Conservation (phyloP, 92 coral and sea anemone genomes). For the Micromussa lordhowensis region DNA sequence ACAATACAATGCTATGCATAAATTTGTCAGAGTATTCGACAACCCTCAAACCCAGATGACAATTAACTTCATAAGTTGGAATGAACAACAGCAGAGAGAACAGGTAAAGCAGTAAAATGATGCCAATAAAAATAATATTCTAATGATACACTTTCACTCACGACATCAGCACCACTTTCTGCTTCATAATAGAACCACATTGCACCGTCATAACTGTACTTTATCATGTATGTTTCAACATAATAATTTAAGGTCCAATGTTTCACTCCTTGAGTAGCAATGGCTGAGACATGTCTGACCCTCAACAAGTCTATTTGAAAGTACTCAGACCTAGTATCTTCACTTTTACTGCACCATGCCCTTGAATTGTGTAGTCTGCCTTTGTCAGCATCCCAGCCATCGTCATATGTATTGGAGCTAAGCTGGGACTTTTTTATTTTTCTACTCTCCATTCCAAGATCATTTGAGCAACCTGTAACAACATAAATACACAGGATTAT, state of each 20-base stretch:
- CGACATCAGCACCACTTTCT: conserved; percentile 4
- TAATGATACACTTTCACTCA: background rate
- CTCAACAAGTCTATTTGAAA: conserved; percentile 61
- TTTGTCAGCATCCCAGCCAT: conserved; percentile 45
- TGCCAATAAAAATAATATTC: too few species aligned
- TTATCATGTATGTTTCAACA: conserved; percentile 49
- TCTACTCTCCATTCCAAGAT: conserved; percentile 60
- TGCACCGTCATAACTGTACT: conserved; percentile 71
- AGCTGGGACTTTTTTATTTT: conserved; percentile 49
- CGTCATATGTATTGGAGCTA: conserved; percentile 15
- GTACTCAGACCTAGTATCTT: conserved; percentile 34
- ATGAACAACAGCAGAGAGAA: too few species aligned
- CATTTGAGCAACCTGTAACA: conserved; percentile 49
- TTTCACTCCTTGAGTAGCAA: conserved; percentile 60
- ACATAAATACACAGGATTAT: background rate
- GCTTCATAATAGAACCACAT: conserved; percentile 57
- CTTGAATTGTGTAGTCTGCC: conserved; percentile 47
- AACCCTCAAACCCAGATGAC: too few species aligned
- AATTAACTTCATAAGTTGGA: too few species aligned
- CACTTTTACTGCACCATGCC: conserved; percentile 67
- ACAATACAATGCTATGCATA: too few species aligned
- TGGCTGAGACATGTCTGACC: conserved; percentile 67
- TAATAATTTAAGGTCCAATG: background rate
- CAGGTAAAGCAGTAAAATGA: too few species aligned
- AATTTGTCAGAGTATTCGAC: too few species aligned